A percentile compares a stretch with the other conserved stretches of the same genome.
Evolutionary conservation across 2,113 vertebrate species (phyloP).

Genomic region (Calonectris borealis): DNA sequence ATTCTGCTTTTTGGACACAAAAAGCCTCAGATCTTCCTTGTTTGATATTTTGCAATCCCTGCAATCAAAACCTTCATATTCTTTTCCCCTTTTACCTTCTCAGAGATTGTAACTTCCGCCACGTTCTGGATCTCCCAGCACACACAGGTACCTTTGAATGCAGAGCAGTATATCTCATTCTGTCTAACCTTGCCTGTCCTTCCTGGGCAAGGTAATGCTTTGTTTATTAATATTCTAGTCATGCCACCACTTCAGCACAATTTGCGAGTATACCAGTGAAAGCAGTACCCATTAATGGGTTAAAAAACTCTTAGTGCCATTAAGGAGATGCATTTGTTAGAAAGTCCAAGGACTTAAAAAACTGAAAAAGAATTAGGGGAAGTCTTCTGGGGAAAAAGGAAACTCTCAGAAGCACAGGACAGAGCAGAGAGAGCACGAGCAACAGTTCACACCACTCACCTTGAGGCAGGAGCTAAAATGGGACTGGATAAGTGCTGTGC

Average conservation of each 20-base stretch:
- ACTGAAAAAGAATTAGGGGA: neutral
- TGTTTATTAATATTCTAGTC: neutral
- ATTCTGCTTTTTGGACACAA: neutral
- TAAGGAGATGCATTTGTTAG: neutral
- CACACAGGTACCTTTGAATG: neutral
- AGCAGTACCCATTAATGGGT: neutral
- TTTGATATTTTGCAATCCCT: neutral
- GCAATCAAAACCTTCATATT: neutral
- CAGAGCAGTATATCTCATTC: neutral
- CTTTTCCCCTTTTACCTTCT: neutral
- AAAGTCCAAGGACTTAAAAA: neutral
- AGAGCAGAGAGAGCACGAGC: neutral
- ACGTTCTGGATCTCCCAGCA: neutral
- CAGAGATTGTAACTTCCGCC: neutral
- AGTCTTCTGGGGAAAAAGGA: neutral
- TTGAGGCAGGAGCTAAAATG: constrained; percentile 13
- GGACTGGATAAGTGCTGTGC: neutral
- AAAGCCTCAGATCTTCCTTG: neutral
- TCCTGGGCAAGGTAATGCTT: neutral
- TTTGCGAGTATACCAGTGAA: neutral
- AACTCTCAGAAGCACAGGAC: neutral
- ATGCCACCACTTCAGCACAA: neutral
- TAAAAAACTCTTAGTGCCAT: neutral
- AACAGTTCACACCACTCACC: neutral
- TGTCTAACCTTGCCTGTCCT: neutral